These are phyloP conservation scores for Xylota segnis DNA, from an alignment of 2,888 invertebrate species.

Conservation along the genomic window DNA sequence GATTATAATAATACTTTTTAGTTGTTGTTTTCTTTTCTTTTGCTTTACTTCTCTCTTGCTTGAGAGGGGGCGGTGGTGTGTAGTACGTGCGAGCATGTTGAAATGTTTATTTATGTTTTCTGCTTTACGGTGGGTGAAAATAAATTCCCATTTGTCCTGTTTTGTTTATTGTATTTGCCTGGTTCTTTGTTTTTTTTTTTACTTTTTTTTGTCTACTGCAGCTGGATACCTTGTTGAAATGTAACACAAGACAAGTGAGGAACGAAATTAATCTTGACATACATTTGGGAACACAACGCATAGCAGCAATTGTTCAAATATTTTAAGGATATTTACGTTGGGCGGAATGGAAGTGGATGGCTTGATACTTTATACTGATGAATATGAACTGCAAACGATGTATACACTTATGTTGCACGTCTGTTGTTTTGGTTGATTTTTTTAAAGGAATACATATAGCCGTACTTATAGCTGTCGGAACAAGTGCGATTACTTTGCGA, in stretches of 20 bases:
- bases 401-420: not conserved
- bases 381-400: not conserved
- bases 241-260: slow-evolving; percentile 38
- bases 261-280: slow-evolving; percentile 48
- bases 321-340: slow-evolving; percentile 33
- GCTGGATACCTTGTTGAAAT: slow-evolving; percentile 23
- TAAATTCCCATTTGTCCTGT: slow-evolving; percentile 63
- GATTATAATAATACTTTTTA: slow-evolving; percentile 46
- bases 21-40: slow-evolving; percentile 14
- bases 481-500: no score
- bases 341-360: not conserved
- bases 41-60: not conserved
- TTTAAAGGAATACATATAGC: no score
- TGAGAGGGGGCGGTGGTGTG: not conserved
- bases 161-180: slow-evolving; percentile 32
- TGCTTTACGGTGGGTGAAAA: slow-evolving; percentile 35
- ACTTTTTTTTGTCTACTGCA: not conserved
- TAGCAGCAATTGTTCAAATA: slow-evolving; percentile 17
- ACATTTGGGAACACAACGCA: slow-evolving; percentile 33
- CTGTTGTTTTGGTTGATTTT: no score
- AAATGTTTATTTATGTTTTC: slow-evolving; percentile 68
- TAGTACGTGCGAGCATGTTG: slow-evolving; percentile 47
- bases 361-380: not conserved
- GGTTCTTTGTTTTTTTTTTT: slow-evolving; percentile 3
- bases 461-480: not conserved